These are phyloP conservation scores for Lamellibrachia luymesi DNA, from an alignment of 1,140 invertebrate species.

Conservation along the genomic window DNA sequence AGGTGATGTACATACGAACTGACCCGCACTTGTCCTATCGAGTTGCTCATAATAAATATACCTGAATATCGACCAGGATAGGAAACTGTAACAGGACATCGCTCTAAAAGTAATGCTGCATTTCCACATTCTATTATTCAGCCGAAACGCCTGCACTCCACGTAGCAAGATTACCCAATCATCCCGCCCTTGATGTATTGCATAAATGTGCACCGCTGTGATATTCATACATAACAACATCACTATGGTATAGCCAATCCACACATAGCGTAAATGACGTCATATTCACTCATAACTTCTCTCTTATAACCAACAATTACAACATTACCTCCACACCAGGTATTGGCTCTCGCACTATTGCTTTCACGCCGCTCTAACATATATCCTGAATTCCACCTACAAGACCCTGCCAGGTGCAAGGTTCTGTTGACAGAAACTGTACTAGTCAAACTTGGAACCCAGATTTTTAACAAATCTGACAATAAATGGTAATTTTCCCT, in stretches of 20 bases:
- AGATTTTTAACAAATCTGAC: not conserved
- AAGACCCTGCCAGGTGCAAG: not conserved
- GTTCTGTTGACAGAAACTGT: not conserved
- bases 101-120: not conserved
- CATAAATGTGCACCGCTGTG: not conserved
- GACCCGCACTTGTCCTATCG: not conserved
- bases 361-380: not conserved
- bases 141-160: not conserved
- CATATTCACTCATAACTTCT: not conserved
- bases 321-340: not conserved
- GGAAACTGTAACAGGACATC: not conserved
- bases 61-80: not conserved
- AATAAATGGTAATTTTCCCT: not conserved
- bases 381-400: not conserved
- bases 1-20: not conserved
- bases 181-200: not conserved
- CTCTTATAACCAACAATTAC: not conserved
- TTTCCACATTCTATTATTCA: not conserved
- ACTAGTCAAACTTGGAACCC: not conserved
- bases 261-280: not conserved
- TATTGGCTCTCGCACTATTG: not conserved
- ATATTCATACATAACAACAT: not conserved
- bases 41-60: not conserved
- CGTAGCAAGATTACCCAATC: not conserved
- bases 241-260: not conserved